Evolutionary conservation across 1,140 invertebrate genomes (phyloP).

Genomic region (Brachystomella parvula): DNA sequence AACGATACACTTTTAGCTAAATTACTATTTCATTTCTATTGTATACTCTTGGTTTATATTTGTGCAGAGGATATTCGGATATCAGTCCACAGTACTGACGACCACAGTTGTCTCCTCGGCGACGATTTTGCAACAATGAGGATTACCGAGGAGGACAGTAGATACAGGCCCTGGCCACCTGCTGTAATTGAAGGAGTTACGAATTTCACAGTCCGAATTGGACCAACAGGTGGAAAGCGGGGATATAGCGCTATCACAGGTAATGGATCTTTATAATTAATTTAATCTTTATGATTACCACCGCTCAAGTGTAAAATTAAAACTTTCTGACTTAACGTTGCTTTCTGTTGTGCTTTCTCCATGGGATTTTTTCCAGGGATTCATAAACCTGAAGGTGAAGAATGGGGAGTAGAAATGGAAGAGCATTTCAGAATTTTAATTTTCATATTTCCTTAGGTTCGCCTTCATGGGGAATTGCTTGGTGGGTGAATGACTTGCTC

Average conservation of each 20-base stretch:
- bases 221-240: constrained; percentile 68
- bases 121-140: constrained; percentile 28
- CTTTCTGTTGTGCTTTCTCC: not conserved
- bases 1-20: not conserved
- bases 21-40: not conserved
- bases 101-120: constrained; percentile 44
- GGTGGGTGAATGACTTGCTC: constrained; percentile 85
- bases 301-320: not conserved
- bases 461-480: constrained; percentile 80
- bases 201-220: constrained; percentile 66
- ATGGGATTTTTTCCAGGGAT: not conserved
- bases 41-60: constrained; percentile 7
- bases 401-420: not conserved
- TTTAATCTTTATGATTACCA: no score
- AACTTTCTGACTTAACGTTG: not conserved
- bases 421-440: not conserved
- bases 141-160: constrained; percentile 14
- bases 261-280: constrained; percentile 32
- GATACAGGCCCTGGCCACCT: constrained; percentile 58
- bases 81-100: constrained; percentile 55
- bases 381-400: not conserved
- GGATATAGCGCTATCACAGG: constrained; percentile 74
- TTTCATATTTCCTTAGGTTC: constrained; percentile 47
- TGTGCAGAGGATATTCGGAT: constrained; percentile 59
- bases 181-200: constrained; percentile 52